A percentile compares a stretch with the other conserved stretches of the same genome.
Conservation (phyloP, 2,113 vertebrate species). For the Zapornia atra region DNA sequence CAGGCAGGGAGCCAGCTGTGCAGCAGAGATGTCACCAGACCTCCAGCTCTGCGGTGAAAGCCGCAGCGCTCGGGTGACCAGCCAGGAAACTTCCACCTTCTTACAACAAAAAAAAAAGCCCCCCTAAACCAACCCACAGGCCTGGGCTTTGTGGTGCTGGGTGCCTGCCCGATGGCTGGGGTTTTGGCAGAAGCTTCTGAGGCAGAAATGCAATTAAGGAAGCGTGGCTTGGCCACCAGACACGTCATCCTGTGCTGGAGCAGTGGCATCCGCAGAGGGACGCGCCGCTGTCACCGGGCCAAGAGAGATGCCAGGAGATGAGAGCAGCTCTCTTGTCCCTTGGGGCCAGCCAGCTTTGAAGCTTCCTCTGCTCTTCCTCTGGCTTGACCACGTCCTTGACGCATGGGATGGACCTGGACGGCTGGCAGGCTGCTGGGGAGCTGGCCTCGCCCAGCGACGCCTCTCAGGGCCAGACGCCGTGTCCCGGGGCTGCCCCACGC, state of each 20-base stretch:
- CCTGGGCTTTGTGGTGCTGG: too few species aligned
- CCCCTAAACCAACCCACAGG: too few species aligned
- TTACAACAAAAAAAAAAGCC: too few species aligned
- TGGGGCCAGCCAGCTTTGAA: not conserved
- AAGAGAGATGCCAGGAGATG: fast-evolving
- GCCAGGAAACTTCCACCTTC: not conserved
- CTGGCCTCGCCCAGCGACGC: fast-evolving
- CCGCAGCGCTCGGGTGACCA: fast-evolving
- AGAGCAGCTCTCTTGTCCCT: not conserved
- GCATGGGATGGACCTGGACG: fast-evolving
- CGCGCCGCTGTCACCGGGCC: not conserved
- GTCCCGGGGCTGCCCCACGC: not conserved
- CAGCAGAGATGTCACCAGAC: fast-evolving
- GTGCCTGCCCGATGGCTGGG: not conserved
- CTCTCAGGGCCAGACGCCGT: fast-evolving
- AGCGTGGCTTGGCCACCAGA: fast-evolving
- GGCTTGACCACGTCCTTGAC: fast-evolving
- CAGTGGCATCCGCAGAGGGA: fast-evolving
- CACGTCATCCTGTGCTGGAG: fast-evolving
- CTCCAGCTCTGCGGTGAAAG: not conserved
- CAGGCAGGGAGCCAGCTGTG: not conserved
- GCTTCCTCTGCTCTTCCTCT: not conserved
- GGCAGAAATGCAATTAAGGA: fast-evolving
- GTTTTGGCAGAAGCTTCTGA: not conserved
- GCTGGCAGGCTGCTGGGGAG: fast-evolving